Evolutionary conservation across 2,888 invertebrate species (phyloP).

Genomic region (Siphlonurus alternatus): DNA sequence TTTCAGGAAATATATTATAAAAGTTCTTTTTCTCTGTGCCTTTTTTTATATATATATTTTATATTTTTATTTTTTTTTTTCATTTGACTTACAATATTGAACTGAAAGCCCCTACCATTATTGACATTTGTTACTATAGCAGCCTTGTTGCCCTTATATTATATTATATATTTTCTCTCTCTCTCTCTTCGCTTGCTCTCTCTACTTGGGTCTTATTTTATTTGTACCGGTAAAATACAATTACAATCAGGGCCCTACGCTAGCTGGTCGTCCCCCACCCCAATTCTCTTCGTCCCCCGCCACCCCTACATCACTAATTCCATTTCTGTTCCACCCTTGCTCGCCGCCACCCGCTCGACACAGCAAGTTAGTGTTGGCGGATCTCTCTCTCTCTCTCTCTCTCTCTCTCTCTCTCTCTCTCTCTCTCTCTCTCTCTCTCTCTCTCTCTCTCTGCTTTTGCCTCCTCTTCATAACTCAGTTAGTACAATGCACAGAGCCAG

Average conservation of each 20-base stretch:
- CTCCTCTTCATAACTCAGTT: background rate
- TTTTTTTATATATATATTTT: too few relatives aligned
- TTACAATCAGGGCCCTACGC: background rate
- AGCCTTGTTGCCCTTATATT: background rate
- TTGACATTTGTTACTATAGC: background rate
- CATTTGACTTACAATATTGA: background rate
- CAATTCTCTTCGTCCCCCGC: background rate
- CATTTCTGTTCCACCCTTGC: background rate
- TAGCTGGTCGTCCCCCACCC: background rate
- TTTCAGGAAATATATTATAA: background rate
- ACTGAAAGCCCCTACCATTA: background rate
- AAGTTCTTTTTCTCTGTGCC: background rate
- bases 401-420: background rate
- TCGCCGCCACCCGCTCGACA: background rate
- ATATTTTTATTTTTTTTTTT: too few relatives aligned
- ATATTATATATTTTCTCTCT: background rate
- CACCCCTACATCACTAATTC: background rate
- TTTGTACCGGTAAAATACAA: constrained; percentile 2
- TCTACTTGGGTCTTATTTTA: background rate
- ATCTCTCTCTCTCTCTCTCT: background rate
- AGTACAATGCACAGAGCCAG: constrained; percentile 3
- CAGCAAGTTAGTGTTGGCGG: background rate
- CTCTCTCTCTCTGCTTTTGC: background rate
- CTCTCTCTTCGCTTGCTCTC: background rate
- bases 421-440: background rate